Evolutionary conservation across 2,888 invertebrate species (phyloP).

Genomic region (Limenitis camilla): DNA sequence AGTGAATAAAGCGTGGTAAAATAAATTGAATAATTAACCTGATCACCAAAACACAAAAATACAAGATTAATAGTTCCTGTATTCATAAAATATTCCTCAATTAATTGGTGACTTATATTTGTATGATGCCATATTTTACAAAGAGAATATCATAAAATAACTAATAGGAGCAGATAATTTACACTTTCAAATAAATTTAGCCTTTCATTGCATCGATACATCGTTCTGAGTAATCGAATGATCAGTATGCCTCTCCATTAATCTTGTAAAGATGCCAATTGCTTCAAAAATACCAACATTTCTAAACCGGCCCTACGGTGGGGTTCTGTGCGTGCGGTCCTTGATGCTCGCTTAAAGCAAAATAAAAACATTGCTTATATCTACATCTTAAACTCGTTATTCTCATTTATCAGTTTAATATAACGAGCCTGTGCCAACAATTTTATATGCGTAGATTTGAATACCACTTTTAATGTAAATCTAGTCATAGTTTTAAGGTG

Average conservation of each 20-base stretch:
- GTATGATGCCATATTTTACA: too few relatives aligned
- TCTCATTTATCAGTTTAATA: slow-evolving; percentile 5
- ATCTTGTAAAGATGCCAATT: slow-evolving; percentile 21
- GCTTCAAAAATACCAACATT: slow-evolving; percentile 21
- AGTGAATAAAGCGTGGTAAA: not conserved
- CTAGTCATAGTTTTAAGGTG: too few relatives aligned
- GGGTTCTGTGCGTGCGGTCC: slow-evolving; percentile 18
- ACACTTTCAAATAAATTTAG: slow-evolving; percentile 1
- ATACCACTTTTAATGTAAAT: too few relatives aligned
- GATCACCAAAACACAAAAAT: too few relatives aligned
- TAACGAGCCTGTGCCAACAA: not conserved
- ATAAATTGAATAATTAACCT: too few relatives aligned
- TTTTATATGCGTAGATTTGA: not conserved
- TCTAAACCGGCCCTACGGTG: slow-evolving; percentile 19
- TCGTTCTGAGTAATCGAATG: slow-evolving; percentile 16
- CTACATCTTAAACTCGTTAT: slow-evolving; percentile 7
- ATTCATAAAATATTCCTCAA: too few relatives aligned
- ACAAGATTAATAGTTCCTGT: too few relatives aligned
- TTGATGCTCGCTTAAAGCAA: slow-evolving; percentile 14
- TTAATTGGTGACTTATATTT: too few relatives aligned
- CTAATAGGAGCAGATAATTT: not conserved
- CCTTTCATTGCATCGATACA: slow-evolving; percentile 1
- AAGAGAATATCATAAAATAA: not conserved
- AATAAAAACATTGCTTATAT: slow-evolving; percentile 12
- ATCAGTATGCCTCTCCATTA: slow-evolving; percentile 15